Evolutionary conservation across 2,113 vertebrate genomes (phyloP), one percentile per base, ranked within the genome.

Genomic region (Solea senegalensis): DNA sequence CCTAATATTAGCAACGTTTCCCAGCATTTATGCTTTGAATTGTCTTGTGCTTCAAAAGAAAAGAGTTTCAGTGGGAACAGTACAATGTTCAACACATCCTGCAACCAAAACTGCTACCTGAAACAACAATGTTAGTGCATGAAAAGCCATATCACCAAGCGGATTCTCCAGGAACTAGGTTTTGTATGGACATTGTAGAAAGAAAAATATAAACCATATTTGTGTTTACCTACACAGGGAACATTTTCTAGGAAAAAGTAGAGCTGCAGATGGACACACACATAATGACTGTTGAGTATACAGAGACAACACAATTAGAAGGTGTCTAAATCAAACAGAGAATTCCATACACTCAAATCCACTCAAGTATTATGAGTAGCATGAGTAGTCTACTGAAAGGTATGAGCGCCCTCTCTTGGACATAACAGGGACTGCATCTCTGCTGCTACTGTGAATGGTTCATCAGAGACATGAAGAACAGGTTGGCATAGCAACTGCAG

Each of bases 401-500:
- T 4, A 21, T 83, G 81, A 79, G 79, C 26, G 66, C 85, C 86
- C 81, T 80, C 89, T 85, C 58, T 14, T 85, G 89, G 85, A 45
- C 48, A 53, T 8, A 14, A 12, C 27, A 8, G 54, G 65, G 27
- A 85, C 52, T 64, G 63, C 12, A 43, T 53, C 48, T 39, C 28
- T 27, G 8, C 8, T 8, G n/a, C 15, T 28, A 10, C 1, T 51
- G 39, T 48, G 28, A 75, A 70, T 34, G 49, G 65, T 40, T 73
- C 76, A 62, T 57, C 50, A 67, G 65, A 83, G 69, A 74, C 64
- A 40, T 74, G 71, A 48, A 85, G 44, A 90, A 81, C 15, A 28
- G 75, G 90, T 92, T 92, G 87, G 88, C 87, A 16, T 92, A 81
- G 91, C 85, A 91, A 92, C 91, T 79, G 86, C 76, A 83, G 76